Percentiles rank a stretch among this genome's conserved stretches.
These are phyloP conservation scores for Paradisaea rubra DNA, from an alignment of 2,113 vertebrate species.

Conservation along the genomic window DNA sequence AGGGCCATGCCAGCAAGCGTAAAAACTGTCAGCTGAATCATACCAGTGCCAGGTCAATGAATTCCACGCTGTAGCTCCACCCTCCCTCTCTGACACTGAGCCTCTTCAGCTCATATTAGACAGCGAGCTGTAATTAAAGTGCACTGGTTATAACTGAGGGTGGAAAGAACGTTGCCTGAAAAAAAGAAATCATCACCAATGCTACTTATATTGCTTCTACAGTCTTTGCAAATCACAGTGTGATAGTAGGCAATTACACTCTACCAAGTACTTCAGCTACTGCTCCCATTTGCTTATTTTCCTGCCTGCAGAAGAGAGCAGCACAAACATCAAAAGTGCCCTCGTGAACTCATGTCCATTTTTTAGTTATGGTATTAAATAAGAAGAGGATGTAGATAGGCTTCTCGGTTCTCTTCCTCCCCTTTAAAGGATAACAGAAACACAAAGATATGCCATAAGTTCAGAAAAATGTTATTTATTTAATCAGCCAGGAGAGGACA, in stretches of 20 bases:
- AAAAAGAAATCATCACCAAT: background rate
- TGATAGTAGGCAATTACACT: background rate
- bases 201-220: background rate
- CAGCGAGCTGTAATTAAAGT: background rate
- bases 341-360: background rate
- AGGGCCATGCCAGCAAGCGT: background rate
- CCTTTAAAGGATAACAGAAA: slow-evolving; percentile 21
- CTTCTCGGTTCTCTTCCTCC: background rate
- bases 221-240: background rate
- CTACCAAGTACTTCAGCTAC: background rate
- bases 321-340: slow-evolving; percentile 3
- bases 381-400: background rate
- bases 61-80: background rate
- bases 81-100: background rate
- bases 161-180: background rate
- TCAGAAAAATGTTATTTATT: slow-evolving; percentile 14
- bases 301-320: background rate
- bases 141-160: background rate
- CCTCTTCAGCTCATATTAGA: background rate
- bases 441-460: background rate
- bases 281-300: background rate
- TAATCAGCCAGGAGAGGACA: background rate
- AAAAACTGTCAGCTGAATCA: background rate
- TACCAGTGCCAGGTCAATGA: background rate
- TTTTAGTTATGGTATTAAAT: background rate